Conservation (phyloP, 2,113 vertebrate genomes). For the Lipotes vexillifer region DNA sequence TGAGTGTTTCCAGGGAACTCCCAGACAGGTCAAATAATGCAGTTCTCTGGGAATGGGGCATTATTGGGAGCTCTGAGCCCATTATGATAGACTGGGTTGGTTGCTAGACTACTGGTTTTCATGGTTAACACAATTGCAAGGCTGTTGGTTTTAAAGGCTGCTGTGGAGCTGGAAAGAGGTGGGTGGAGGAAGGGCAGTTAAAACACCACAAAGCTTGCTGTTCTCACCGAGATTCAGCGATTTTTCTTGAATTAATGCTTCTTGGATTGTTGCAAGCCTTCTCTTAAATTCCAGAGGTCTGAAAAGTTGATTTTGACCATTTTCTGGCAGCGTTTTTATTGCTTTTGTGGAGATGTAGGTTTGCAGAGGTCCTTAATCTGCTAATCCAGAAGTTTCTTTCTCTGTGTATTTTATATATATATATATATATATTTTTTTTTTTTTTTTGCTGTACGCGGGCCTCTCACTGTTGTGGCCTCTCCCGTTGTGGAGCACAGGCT, state of each 20-base stretch:
- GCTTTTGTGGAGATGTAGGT: not conserved
- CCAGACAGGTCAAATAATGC: not conserved
- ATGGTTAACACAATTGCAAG: not conserved
- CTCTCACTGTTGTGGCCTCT: no score
- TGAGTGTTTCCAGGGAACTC: not conserved
- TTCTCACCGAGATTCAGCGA: not conserved
- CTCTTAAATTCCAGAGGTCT: not conserved
- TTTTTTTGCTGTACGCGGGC: no score
- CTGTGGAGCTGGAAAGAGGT: not conserved
- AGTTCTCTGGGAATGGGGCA: not conserved
- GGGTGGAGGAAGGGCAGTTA: not conserved
- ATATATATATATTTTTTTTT: no score
- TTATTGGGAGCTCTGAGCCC: rapidly evolving
- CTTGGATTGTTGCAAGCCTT: not conserved
- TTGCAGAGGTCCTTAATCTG: not conserved
- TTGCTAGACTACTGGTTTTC: not conserved
- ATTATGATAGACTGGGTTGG: not conserved
- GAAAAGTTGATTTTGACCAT: not conserved
- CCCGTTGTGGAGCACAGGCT: no score
- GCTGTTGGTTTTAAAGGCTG: not conserved
- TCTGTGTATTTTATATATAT: not conserved
- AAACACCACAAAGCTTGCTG: not conserved
- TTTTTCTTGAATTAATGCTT: not conserved
- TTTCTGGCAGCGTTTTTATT: not conserved
- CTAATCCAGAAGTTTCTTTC: not conserved